Evolutionary conservation across 2,797 vertebrate species (phyloP).

Genomic region (Lerista edwardsae): DNA sequence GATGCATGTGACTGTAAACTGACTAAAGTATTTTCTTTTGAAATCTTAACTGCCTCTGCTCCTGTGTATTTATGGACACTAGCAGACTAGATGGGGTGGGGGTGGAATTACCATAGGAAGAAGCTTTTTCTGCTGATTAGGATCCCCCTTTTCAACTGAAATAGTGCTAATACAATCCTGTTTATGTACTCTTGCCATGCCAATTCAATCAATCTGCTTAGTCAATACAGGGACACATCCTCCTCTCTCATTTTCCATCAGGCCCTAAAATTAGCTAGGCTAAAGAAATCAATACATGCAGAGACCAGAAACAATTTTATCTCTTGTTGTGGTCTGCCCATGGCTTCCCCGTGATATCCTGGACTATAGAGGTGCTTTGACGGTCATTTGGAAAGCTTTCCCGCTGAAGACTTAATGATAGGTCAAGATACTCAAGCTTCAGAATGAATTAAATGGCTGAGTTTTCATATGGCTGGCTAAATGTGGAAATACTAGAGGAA

Average conservation of each 20-base stretch:
- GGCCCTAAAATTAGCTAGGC: slow-evolving; percentile 1
- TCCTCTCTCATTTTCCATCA: slow-evolving; percentile 18
- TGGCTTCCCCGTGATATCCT: neutral
- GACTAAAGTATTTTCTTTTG: no score
- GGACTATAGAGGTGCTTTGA: neutral
- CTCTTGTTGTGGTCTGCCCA: neutral
- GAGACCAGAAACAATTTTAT: neutral
- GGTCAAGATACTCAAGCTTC: slow-evolving; percentile 4
- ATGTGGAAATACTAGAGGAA: slow-evolving; percentile 27
- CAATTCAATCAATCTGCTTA: neutral
- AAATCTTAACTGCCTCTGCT: no score
- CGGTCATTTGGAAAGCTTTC: slow-evolving; percentile 6
- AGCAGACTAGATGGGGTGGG: no score
- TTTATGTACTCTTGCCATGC: neutral
- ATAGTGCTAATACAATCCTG: neutral
- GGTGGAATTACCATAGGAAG: no score
- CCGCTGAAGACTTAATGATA: neutral
- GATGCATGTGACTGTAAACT: no score
- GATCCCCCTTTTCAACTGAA: neutral
- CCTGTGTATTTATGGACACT: no score
- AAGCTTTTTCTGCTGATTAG: no score
- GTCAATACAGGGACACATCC: neutral
- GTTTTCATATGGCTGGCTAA: slow-evolving; percentile 24
- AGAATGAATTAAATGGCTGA: slow-evolving; percentile 37
- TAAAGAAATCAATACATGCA: slow-evolving; percentile 12